Base-by-base conservation (phyloP, 2,888 invertebrate species). In the Hoplodrina ambigua region DNA sequence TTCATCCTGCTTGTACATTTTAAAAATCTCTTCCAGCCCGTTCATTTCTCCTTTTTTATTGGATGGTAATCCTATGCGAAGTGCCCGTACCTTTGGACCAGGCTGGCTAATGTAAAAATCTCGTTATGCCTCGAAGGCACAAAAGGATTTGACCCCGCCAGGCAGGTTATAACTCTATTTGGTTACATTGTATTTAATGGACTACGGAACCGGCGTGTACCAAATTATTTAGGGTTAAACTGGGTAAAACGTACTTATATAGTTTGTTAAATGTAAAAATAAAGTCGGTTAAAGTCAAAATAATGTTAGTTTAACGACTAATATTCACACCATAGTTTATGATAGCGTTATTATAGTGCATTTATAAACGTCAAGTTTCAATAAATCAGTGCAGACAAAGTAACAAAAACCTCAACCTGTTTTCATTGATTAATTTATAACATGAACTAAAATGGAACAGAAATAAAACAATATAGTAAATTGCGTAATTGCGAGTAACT, bases 81-180 rank as follows among this genome's bases (percentile, higher is more conserved):
- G 67, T 76, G 58, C 71, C 13, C 67, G 50, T 80, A 80, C 78
- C 79, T 85, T 74, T 73, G 80, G 75, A 63, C 75, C 77, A 80
- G 77, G 82, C 88, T 77, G 78, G 85, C 87, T 91, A 90, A 91
- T 91, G 90, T 87, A 85, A 88, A 92, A 91, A 85, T 82, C 89
- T 88, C 88, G 90, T 91, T 83, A 65, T 69, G 88, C 84, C 90
- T 85, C 74, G 75, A 82, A 85, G 89, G 85, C 75, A 84, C 71
- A 80, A 83, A 85, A 85, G 82, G 85, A 84, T 88, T 88, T 83
- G 72, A 77, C 77, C 66, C 60, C 75, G 65, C 73, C 72, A 68
- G 73, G 80, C 80, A 84, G 72, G 77, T 68, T 75, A 78, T 78
- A 77, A 84, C 81, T 84, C 82, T 81, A 85, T 87, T 80, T 78